Evolutionary conservation across 2,888 invertebrate genomes (phyloP).

Genomic region (Agriotes lineatus): DNA sequence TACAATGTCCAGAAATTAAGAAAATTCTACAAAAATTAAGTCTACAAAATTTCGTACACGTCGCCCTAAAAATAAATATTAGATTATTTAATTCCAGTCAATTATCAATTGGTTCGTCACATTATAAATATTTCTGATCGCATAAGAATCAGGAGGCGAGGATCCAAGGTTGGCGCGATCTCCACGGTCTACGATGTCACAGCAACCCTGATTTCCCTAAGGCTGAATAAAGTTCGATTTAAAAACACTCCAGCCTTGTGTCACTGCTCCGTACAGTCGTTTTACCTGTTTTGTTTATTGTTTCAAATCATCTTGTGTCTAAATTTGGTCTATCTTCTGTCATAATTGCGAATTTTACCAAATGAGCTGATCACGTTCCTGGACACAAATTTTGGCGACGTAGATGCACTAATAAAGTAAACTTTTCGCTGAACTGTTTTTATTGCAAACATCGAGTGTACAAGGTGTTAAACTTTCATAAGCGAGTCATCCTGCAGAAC

Average conservation of each 20-base stretch:
- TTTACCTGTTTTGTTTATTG: not conserved
- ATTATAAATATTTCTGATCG: conserved; percentile 60
- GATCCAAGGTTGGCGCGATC: conserved; percentile 50
- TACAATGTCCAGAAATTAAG: too few species aligned
- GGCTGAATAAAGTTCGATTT: conserved; percentile 67
- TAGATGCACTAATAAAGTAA: too few species aligned
- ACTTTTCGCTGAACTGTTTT: too few species aligned
- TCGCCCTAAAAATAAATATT: too few species aligned
- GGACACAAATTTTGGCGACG: too few species aligned
- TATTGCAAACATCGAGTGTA: conserved; percentile 30
- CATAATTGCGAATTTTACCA: too few species aligned
- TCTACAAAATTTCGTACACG: too few species aligned
- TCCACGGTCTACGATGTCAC: conserved; percentile 58
- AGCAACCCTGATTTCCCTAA: conserved; percentile 64
- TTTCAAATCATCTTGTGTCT: conserved; percentile 16
- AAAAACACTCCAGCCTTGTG: conserved; percentile 64
- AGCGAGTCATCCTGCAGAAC: conserved; percentile 45
- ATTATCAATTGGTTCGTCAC: conserved; percentile 8
- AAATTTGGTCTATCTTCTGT: too few species aligned
- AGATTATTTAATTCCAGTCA: too few species aligned
- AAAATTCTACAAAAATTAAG: too few species aligned
- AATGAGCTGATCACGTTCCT: too few species aligned
- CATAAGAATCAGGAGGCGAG: conserved; percentile 59
- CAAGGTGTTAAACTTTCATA: conserved; percentile 47
- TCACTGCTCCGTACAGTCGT: conserved; percentile 53